A percentile compares a stretch with the other conserved stretches of the same genome.
phyloP scores from a whole-genome alignment of 64 coral and sea anemone species.

The Stichodactyla helianthus region DNA sequence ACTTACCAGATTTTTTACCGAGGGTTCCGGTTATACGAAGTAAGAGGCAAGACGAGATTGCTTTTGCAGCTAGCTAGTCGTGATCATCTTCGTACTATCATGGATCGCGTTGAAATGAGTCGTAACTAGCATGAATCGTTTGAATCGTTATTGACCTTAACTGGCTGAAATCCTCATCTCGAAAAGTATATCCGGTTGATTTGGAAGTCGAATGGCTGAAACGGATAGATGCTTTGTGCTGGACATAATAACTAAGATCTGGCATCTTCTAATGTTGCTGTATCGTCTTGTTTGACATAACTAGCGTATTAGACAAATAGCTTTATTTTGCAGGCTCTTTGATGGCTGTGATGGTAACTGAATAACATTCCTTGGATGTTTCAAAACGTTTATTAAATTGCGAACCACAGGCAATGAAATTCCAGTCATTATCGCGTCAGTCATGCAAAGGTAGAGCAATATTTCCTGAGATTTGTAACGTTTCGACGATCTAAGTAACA shows the following conservation, averaged over 20 bases:
- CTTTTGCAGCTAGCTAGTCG: too few relatives aligned
- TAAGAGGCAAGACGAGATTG: too few relatives aligned
- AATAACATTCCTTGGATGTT: background rate
- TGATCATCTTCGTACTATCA: too few relatives aligned
- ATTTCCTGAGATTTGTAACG: background rate
- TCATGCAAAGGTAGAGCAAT: background rate
- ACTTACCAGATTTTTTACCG: too few relatives aligned
- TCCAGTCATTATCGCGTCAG: conserved; percentile 10
- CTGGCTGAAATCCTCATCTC: too few relatives aligned
- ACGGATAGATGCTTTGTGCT: background rate
- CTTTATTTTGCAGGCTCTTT: background rate
- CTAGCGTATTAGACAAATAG: background rate
- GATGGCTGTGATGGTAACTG: background rate
- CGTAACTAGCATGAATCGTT: too few relatives aligned
- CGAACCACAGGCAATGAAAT: conserved; percentile 12
- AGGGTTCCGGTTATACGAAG: too few relatives aligned
- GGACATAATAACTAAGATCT: background rate
- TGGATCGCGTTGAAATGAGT: too few relatives aligned
- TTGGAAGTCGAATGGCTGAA: background rate
- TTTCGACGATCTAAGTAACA: too few relatives aligned
- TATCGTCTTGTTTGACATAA: background rate
- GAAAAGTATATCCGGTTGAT: too few relatives aligned
- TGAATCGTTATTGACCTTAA: too few relatives aligned
- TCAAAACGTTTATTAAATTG: background rate
- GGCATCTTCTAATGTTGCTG: background rate